phyloP scores from a whole-genome alignment of 35 echinoderm and acorn worm species.

The Hemicentrotus pulcherrimus region DNA sequence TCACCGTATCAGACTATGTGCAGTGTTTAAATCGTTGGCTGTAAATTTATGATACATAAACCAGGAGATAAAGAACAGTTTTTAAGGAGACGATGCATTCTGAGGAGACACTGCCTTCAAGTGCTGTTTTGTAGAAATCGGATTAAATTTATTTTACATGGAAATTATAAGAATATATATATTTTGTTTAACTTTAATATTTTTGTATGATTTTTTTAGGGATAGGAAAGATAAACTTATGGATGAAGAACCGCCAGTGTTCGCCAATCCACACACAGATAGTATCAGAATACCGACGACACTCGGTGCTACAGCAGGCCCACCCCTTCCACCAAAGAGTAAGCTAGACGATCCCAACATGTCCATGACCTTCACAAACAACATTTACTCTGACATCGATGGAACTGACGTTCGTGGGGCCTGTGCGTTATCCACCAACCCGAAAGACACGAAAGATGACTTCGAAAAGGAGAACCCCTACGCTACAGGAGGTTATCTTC shows the following conservation, averaged over 20 bases:
- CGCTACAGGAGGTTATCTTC: background rate
- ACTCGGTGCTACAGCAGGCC: background rate
- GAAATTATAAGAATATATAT: no score
- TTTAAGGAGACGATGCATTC: no score
- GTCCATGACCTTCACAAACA: slow-evolving; percentile 22
- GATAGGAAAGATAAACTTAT: background rate
- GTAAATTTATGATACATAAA: no score
- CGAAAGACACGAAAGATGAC: background rate
- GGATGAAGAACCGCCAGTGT: background rate
- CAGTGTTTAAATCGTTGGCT: no score
- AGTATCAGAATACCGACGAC: background rate
- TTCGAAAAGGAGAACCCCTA: background rate
- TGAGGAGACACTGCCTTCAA: no score
- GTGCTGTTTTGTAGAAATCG: no score
- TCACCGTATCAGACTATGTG: no score
- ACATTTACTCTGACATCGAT: slow-evolving; percentile 18
- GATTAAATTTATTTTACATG: no score
- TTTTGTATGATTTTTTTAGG: background rate
- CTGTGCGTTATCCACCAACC: background rate
- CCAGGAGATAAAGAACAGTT: no score
- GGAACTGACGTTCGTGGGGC: background rate
- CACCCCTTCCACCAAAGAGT: slow-evolving; percentile 8
- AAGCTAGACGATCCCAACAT: background rate
- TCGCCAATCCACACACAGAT: slow-evolving; percentile 5
- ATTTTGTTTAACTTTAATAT: no score